Evolutionary conservation across 2,113 vertebrate genomes (phyloP).

Genomic region (Pimephales promelas): DNA sequence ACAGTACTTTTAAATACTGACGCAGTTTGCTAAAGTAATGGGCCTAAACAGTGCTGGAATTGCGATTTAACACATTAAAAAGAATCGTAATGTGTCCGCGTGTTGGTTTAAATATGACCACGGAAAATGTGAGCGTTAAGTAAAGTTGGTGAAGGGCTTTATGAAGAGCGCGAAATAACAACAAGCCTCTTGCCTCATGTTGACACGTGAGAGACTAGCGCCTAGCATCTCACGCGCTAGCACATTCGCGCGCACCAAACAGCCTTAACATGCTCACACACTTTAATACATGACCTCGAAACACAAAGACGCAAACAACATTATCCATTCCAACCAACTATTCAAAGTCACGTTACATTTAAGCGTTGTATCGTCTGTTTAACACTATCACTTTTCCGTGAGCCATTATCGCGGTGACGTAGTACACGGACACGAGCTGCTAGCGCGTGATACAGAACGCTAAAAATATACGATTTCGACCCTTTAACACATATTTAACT

Average conservation of each 20-base stretch:
- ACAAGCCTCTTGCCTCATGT: slow-evolving; percentile 24
- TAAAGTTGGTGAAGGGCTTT: not conserved
- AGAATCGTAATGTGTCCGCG: not conserved
- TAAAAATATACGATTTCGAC: not conserved
- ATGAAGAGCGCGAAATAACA: not conserved
- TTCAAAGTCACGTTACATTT: not conserved
- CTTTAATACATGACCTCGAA: not conserved
- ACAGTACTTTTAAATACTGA: not conserved
- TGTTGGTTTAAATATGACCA: not conserved
- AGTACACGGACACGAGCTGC: slow-evolving; percentile 1
- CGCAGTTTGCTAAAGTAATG: slow-evolving; percentile 10
- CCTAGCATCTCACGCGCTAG: slow-evolving; percentile 31
- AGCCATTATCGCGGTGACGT: slow-evolving; percentile 33
- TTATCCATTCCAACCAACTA: too few relatives aligned
- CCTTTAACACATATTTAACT: not conserved
- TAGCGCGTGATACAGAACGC: not conserved
- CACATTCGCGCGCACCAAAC: not conserved
- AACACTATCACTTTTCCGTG: not conserved
- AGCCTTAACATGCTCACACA: not conserved
- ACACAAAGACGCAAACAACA: too few relatives aligned
- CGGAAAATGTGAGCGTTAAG: not conserved
- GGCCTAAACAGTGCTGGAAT: not conserved
- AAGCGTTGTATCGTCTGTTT: not conserved
- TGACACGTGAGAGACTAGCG: slow-evolving; percentile 54
- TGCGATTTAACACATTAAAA: not conserved